Percentiles rank a stretch among this genome's conserved stretches.
Evolutionary conservation across 2,797 vertebrate genomes (phyloP).

Genomic region (Carcharodon carcharias): DNA sequence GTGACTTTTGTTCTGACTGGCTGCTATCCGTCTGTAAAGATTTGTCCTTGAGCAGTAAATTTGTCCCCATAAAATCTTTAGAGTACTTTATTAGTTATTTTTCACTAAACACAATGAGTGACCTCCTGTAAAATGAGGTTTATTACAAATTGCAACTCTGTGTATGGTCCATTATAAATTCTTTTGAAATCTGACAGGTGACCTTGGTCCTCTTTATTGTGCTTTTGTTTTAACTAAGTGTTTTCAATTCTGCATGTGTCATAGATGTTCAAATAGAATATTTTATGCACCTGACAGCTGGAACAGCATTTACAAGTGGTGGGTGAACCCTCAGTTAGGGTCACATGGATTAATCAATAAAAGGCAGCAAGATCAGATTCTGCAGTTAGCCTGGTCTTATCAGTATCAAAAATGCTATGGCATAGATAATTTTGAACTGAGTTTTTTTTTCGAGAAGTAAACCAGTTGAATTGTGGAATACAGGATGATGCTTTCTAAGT

Average conservation of each 20-base stretch:
- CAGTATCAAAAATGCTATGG: not conserved
- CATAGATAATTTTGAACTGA: not conserved
- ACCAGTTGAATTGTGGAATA: not conserved
- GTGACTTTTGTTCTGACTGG: not conserved
- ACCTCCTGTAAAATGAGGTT: not conserved
- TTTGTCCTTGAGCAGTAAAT: not conserved
- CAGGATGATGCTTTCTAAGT: not conserved
- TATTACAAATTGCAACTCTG: not conserved
- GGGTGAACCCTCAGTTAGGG: not conserved
- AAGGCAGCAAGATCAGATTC: not conserved
- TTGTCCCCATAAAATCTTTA: not conserved
- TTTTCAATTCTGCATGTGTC: not conserved
- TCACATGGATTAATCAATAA: not conserved
- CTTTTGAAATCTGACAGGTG: not conserved
- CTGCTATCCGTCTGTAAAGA: not conserved
- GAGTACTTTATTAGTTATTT: not conserved
- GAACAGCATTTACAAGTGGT: not conserved
- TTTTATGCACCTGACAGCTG: not conserved
- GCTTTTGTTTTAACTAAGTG: not conserved
- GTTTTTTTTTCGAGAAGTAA: not conserved
- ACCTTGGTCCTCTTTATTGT: not conserved
- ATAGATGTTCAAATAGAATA: not conserved
- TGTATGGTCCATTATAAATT: not conserved
- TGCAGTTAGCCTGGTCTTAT: not conserved
- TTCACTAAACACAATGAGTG: not conserved